A percentile compares a stretch with the other conserved stretches of the same genome.
phyloP scores from a whole-genome alignment of 2,113 vertebrate species.

The Cyprinus carpio region DNA sequence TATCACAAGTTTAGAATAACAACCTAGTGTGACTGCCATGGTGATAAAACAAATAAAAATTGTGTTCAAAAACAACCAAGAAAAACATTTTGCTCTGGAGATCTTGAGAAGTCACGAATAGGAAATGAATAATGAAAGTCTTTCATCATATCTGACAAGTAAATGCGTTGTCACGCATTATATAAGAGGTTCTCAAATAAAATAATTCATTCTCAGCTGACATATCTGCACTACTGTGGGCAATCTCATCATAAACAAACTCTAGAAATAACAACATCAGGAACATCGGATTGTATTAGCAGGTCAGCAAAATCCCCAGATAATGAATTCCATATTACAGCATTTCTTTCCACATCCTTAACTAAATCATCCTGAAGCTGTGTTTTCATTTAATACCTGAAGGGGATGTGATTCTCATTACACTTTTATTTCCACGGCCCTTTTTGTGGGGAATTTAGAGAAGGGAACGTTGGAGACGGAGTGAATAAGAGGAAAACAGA shows the following conservation, averaged over 20 bases:
- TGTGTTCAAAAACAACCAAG: not conserved
- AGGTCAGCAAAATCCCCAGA: not conserved
- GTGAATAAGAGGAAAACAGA: not conserved
- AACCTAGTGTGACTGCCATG: not conserved
- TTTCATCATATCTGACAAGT: slow-evolving; percentile 13
- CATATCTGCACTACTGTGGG: not conserved
- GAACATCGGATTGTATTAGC: not conserved
- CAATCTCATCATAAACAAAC: slow-evolving; percentile 2
- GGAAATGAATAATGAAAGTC: not conserved
- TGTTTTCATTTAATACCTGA: slow-evolving; percentile 8
- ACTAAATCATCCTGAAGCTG: not conserved
- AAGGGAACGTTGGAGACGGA: slow-evolving; percentile 18
- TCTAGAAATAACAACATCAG: not conserved
- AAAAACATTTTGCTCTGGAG: not conserved
- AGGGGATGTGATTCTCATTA: not conserved
- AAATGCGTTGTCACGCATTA: not conserved
- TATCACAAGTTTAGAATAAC: not conserved
- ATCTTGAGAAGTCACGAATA: not conserved
- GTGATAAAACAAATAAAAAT: not conserved
- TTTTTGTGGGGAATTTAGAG: not conserved
- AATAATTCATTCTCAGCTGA: not conserved
- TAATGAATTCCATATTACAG: not conserved
- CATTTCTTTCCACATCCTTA: not conserved
- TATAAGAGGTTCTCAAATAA: not conserved
- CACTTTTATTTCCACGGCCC: not conserved